phyloP scores from a whole-genome alignment of 2,797 vertebrate genomes.

The Malurus splendens region DNA sequence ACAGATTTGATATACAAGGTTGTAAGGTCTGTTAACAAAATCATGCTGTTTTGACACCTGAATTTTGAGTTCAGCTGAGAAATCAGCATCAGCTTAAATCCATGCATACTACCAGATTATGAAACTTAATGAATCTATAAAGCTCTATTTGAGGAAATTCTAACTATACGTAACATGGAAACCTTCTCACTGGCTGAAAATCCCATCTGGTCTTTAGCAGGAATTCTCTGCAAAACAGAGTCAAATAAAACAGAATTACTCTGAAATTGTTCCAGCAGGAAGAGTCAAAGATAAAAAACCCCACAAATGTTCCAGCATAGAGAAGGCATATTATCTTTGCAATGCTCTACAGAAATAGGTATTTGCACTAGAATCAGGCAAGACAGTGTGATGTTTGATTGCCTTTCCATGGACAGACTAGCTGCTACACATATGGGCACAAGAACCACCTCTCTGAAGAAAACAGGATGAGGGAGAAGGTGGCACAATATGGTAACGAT shows the following conservation, averaged over 20 bases:
- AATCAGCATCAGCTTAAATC: neutral
- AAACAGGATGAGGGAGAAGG: neutral
- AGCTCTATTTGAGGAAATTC: neutral
- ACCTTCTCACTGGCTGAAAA: neutral
- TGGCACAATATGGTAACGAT: neutral
- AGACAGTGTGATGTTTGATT: neutral
- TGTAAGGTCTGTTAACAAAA: neutral
- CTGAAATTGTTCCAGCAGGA: neutral
- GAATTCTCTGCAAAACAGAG: neutral
- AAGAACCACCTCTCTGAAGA: neutral
- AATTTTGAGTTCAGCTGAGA: neutral
- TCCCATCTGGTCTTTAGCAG: neutral
- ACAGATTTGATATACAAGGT: neutral
- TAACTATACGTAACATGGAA: neutral
- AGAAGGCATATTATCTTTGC: neutral
- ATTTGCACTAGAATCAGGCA: neutral
- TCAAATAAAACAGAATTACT: neutral
- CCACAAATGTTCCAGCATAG: neutral
- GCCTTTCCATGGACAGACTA: neutral
- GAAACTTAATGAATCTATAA: neutral
- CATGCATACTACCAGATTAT: neutral
- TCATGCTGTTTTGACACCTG: neutral
- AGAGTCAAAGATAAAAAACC: neutral
- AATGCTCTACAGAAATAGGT: neutral
- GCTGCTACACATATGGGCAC: accelerated